Base-by-base conservation (phyloP, 2,113 vertebrate genomes). In the Corydoras sp. region DNA sequence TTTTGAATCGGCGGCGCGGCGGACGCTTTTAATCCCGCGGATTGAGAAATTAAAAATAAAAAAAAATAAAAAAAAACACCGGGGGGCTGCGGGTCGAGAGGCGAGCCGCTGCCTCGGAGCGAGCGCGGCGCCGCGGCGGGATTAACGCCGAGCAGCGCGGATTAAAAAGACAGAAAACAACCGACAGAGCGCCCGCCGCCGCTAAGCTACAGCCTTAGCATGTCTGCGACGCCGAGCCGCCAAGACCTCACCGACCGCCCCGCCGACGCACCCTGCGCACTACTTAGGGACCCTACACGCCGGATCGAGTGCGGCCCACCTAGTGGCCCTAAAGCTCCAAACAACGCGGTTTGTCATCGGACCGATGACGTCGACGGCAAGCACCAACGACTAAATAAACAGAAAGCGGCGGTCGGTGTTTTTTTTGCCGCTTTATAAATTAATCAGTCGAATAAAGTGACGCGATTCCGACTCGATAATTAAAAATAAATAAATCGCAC, bases 211-310 rank as follows among this genome's bases (percentile, higher is more conserved):
- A 14, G 51, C 13, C 51, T 70, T 77, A 73, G 76, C 76, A 55
- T 35, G 31, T 73, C 73, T 69, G 76, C 71, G 65, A 58, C 15
- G 8, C 67, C 3, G 58, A 69, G 56, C 68, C 68, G 48, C 68
- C 43, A 69, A 69, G 67, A 48, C 56, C 9, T 60, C 24, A 60
- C 13, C 18, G 24, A n/a, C 58, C 15, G 4, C 10, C 50, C 58
- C 58, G 53, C 2, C 50, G 60, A 30, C 4, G 3, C 12, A 11
- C 9, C 1, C 3, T 11, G 12, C 2, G n/a, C 58, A 18, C 43
- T 31, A 29, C 5, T 3, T 30, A 5, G 10, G 68, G 10, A 43
- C 68, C 48, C 58, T 60, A 8, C 1, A 7, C 54, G 3, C 6
- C 3, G 13, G 7, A 13, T 5, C 6, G 6, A n/a, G 12, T n/a